These are phyloP conservation scores for Macrophya alboannulata DNA, from an alignment of 2,888 invertebrate genomes.

Conservation along the genomic window DNA sequence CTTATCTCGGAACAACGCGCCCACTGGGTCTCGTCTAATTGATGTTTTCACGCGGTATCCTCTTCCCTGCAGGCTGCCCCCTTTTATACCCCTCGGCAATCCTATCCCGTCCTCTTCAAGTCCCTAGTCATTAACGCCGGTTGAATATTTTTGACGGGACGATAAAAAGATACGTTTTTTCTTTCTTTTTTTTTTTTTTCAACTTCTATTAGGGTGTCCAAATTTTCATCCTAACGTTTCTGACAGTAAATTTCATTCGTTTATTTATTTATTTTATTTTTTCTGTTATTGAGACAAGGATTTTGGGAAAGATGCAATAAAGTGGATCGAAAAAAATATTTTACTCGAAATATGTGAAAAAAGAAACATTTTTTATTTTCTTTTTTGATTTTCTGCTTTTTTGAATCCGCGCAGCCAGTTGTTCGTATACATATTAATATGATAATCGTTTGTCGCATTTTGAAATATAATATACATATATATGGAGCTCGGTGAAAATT, in stretches of 20 bases:
- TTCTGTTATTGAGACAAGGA: background rate
- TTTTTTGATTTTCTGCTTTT: too few relatives aligned
- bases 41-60: slow-evolving; percentile 60
- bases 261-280: background rate
- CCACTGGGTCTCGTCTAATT: slow-evolving; percentile 62
- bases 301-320: too few relatives aligned
- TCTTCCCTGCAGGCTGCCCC: slow-evolving; percentile 50
- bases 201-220: background rate
- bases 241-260: too few relatives aligned
- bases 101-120: slow-evolving; percentile 5
- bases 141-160: slow-evolving; percentile 29
- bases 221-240: background rate
- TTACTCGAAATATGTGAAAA: too few relatives aligned
- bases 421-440: too few relatives aligned
- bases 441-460: background rate
- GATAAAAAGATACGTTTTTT: slow-evolving; percentile 45
- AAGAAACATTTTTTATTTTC: too few relatives aligned
- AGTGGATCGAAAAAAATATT: too few relatives aligned
- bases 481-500: background rate
- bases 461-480: background rate
- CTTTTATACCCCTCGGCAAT: slow-evolving; percentile 21
- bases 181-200: background rate
- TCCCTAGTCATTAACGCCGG: slow-evolving; percentile 44
- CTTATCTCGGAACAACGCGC: slow-evolving; percentile 63
- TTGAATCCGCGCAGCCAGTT: too few relatives aligned